Conservation (phyloP, 2,888 invertebrate genomes). For the Lithophane semibrunnea region DNA sequence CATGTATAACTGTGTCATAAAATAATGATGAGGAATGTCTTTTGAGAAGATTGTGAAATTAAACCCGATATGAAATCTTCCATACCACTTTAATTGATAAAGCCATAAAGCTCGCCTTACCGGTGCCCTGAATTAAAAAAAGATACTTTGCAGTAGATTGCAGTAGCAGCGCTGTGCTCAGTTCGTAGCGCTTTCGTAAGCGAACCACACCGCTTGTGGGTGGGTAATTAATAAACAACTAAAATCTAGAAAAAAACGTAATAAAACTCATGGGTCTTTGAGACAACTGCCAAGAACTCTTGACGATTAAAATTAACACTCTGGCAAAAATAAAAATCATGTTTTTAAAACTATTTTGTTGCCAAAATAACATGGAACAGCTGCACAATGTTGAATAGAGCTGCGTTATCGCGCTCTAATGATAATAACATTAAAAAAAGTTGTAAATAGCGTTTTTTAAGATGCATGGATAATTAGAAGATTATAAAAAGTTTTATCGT, state of each 20-base stretch:
- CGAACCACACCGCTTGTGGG: slow-evolving; percentile 65
- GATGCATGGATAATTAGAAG: slow-evolving; percentile 61
- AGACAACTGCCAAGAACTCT: slow-evolving; percentile 88
- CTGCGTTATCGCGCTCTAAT: slow-evolving; percentile 65
- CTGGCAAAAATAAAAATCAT: slow-evolving; percentile 83
- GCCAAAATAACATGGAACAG: slow-evolving; percentile 86
- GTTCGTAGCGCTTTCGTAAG: slow-evolving; percentile 41
- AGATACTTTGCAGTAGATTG: slow-evolving; percentile 40
- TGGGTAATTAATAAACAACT: slow-evolving; percentile 84
- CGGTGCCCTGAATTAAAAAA: slow-evolving; percentile 31
- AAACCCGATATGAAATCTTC: slow-evolving; percentile 23
- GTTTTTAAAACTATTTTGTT: slow-evolving; percentile 84
- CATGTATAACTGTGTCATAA: slow-evolving; percentile 1
- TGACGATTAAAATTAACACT: slow-evolving; percentile 87
- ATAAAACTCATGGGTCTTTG: slow-evolving; percentile 86
- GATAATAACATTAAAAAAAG: slow-evolving; percentile 62
- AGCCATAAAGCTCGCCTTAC: slow-evolving; percentile 11
- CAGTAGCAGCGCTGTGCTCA: slow-evolving; percentile 25
- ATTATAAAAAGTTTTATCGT: slow-evolving; percentile 61
- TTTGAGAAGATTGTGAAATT: neutral
- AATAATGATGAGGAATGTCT: neutral
- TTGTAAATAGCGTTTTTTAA: slow-evolving; percentile 46
- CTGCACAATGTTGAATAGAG: slow-evolving; percentile 76
- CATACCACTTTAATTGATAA: slow-evolving; percentile 2
- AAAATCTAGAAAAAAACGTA: slow-evolving; percentile 81